These are phyloP conservation scores for Lathamus discolor DNA, from an alignment of 2,113 vertebrate genomes.

Conservation along the genomic window DNA sequence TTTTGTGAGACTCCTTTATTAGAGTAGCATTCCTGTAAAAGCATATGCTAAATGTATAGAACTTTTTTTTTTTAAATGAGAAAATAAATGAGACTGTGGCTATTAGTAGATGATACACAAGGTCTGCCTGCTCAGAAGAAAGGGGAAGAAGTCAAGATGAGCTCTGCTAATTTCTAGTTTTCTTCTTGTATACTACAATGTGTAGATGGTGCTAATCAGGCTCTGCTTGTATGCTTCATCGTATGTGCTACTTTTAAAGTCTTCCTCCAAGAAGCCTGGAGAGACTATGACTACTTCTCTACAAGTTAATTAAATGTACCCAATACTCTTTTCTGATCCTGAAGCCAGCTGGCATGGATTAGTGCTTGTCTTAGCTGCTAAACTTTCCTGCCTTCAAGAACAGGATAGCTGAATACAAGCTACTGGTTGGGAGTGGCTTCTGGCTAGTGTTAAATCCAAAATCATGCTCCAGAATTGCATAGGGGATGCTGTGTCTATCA, in stretches of 20 bases:
- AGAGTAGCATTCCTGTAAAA: neutral
- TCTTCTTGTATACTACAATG: neutral
- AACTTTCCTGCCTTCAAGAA: neutral
- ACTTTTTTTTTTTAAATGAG: neutral
- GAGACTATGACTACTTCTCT: neutral
- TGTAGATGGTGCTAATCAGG: neutral
- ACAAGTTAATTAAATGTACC: neutral
- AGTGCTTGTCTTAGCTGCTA: neutral
- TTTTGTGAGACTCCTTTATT: neutral
- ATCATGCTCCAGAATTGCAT: neutral
- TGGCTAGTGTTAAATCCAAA: neutral
- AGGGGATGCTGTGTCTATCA: neutral
- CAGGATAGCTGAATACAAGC: neutral
- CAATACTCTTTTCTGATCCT: neutral
- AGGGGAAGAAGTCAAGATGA: neutral
- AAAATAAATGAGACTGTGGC: neutral
- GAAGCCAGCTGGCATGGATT: neutral
- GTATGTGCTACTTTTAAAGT: neutral
- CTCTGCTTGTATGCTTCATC: neutral
- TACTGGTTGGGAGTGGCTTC: neutral
- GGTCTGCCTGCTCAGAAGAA: neutral
- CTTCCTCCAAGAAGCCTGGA: neutral
- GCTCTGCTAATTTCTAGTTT: neutral
- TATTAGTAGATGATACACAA: neutral
- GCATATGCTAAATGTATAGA: neutral